Evolutionary conservation across 1,140 invertebrate species (phyloP), one percentile per base, ranked within the genome.

Genomic region (Drosophila miranda): DNA sequence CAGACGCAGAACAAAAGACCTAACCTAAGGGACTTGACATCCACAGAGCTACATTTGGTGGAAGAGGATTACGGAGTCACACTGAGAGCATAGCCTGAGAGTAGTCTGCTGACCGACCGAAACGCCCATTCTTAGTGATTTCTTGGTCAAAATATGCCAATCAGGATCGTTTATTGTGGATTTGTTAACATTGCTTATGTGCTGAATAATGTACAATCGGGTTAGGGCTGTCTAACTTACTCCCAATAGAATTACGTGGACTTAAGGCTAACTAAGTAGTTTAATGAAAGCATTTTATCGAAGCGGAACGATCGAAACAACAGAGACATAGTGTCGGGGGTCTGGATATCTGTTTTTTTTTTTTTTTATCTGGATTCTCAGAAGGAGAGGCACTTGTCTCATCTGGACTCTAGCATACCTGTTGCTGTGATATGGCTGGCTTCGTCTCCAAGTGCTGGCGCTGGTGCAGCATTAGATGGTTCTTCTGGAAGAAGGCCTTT

Each of bases 401-500:
- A 70, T 56, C 44, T 74, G 49, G 70, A 74, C 48, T 46, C 54
- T 87, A 87, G 82, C 81, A 80, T 79, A 90, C 82, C 67, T 93
- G 92, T 90, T 92, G 82, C 91, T 92, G 43, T 92, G 92, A 45
- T 93, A 94, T 56, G 93, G 92, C 72, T 75, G 90, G 90, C 78
- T 91, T 91, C 48, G 90, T 91, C 89, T 96, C 95, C 93, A 96
- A 95, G 89, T 97, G 96, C 75, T 96, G 95, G 14, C 95, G 92
- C 84, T 95, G 95, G 91, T 97, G 96, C 26, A 96, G 91, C 87
- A 95, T 93, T 55, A 96, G 90, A 82, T 96, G 95, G 91, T 96
- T 96, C 91, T 96, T 96, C 89, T 96, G 95, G 92, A 96, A 96
- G 93, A 97, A 97, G 14, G 95, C 95, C 90, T 97, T 97, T 45